Conservation (phyloP, 2,888 invertebrate species). For the Thymelicus lineola region DNA sequence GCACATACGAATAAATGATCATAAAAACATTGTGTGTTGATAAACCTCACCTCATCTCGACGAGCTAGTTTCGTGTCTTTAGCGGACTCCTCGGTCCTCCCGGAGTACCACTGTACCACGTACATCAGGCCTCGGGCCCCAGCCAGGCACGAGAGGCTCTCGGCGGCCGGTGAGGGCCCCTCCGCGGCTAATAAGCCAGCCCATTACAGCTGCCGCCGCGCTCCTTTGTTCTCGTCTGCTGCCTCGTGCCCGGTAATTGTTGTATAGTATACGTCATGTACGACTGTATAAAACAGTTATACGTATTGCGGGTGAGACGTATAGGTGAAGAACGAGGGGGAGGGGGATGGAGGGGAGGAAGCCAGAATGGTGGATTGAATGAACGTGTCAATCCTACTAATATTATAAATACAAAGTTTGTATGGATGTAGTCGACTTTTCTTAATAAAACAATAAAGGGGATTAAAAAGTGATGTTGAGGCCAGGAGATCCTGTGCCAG, state of each 20-base stretch:
- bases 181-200: conserved; percentile 24
- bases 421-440: too few species aligned
- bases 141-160: background rate
- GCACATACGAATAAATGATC: too few species aligned
- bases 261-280: background rate
- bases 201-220: conserved; percentile 13
- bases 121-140: background rate
- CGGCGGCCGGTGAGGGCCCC: conserved; percentile 4
- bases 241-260: background rate
- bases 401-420: too few species aligned
- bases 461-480: too few species aligned
- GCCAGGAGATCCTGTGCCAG: too few species aligned
- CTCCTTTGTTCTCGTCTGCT: conserved; percentile 10
- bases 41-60: background rate
- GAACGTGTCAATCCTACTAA: too few species aligned
- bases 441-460: too few species aligned
- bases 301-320: too few species aligned
- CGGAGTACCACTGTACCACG: background rate
- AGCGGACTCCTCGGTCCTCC: background rate
- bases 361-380: too few species aligned
- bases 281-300: too few species aligned
- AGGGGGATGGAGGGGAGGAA: too few species aligned
- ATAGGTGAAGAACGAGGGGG: too few species aligned
- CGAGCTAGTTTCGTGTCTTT: background rate
- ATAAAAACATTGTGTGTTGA: background rate